Conservation (phyloP, 2,113 vertebrate genomes). For the Orthonyx spaldingii region DNA sequence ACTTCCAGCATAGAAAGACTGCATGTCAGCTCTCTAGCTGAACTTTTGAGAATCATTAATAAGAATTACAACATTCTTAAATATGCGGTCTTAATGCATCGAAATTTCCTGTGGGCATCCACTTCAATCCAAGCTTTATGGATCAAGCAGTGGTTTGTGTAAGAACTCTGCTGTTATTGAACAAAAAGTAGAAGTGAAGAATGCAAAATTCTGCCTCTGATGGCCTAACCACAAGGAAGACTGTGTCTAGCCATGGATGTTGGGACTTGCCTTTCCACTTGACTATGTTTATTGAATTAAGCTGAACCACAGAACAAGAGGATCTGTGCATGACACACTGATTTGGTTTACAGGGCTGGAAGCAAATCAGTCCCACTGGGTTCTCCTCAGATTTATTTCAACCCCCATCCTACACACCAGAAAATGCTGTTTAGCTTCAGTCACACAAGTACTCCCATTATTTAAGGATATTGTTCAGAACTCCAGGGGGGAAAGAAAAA, state of each 20-base stretch:
- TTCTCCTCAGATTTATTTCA: not conserved
- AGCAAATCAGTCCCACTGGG: not conserved
- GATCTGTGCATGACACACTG: not conserved
- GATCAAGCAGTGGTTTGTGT: not conserved
- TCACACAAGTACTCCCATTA: not conserved
- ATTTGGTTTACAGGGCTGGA: not conserved
- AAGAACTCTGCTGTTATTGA: not conserved
- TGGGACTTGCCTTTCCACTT: not conserved
- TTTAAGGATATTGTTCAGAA: not conserved
- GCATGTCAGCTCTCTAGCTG: constrained; percentile 15
- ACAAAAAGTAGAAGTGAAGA: not conserved
- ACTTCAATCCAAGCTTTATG: not conserved
- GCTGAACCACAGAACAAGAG: not conserved
- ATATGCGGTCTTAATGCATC: not conserved
- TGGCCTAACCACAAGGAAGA: not conserved
- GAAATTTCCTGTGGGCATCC: not conserved
- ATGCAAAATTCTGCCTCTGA: not conserved
- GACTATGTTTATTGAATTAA: not conserved
- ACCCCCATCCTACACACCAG: not conserved
- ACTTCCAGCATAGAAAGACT: constrained; percentile 53
- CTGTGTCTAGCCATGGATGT: not conserved
- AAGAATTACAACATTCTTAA: constrained; percentile 59
- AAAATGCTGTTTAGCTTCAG: not conserved
- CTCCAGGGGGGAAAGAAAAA: not conserved
- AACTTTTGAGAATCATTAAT: constrained; percentile 40